Percentiles rank a stretch among this genome's conserved stretches.
These are phyloP conservation scores for Ictalurus furcatus DNA, from an alignment of 2,113 vertebrate genomes.

Conservation along the genomic window DNA sequence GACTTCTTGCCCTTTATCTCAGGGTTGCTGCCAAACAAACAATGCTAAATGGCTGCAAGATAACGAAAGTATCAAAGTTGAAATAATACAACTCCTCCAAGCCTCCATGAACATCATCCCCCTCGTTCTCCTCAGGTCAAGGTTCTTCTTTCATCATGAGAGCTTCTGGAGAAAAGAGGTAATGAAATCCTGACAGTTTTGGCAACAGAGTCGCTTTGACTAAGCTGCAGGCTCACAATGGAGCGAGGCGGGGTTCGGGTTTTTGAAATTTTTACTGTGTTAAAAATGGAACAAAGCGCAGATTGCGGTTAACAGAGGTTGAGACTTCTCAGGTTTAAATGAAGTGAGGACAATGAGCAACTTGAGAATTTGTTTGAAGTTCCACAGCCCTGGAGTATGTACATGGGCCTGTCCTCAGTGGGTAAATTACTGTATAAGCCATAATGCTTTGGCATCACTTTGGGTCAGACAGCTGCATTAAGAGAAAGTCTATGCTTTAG, in stretches of 20 bases:
- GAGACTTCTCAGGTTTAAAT: constrained; percentile 66
- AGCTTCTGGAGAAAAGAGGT: constrained; percentile 50
- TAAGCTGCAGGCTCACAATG: constrained; percentile 52
- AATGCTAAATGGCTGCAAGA: constrained; percentile 27
- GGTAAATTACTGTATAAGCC: neutral
- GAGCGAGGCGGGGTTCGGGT: constrained; percentile 56
- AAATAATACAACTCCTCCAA: constrained; percentile 32
- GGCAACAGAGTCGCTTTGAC: constrained; percentile 64
- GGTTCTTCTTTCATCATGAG: constrained; percentile 64
- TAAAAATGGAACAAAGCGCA: constrained; percentile 60
- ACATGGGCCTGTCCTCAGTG: neutral
- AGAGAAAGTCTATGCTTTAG: neutral
- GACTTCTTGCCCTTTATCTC: neutral
- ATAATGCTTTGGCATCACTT: neutral
- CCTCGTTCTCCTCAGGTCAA: constrained; percentile 8
- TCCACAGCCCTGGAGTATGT: constrained; percentile 2
- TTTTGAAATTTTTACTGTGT: constrained; percentile 50
- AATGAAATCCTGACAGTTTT: constrained; percentile 65
- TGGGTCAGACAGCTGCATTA: neutral
- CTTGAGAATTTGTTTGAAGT: constrained; percentile 64
- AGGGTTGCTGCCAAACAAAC: constrained; percentile 22
- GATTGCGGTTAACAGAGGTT: constrained; percentile 52
- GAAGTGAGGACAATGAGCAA: constrained; percentile 59
- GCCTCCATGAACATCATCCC: constrained; percentile 25
- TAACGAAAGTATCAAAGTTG: constrained; percentile 64